Evolutionary conservation across 2,888 invertebrate species (phyloP).

Genomic region (Anoplius nigerrimus): DNA sequence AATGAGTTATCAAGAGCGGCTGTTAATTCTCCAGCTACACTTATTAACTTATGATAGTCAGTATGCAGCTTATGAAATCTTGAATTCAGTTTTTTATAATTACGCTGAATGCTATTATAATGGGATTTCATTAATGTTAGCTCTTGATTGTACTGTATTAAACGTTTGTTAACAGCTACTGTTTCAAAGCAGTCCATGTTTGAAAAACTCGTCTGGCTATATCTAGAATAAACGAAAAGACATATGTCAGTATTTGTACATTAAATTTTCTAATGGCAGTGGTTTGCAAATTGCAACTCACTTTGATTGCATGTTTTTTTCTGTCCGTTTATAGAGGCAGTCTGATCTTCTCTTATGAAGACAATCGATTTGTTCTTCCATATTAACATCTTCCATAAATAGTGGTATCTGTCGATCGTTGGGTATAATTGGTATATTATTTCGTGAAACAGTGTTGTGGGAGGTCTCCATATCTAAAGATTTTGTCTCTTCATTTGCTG

Average conservation of each 20-base stretch:
- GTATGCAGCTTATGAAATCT: constrained; percentile 72
- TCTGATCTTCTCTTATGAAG: too few relatives aligned
- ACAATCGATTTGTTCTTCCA: constrained; percentile 47
- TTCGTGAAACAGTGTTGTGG: constrained; percentile 13
- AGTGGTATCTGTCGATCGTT: constrained; percentile 61
- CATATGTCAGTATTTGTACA: not conserved
- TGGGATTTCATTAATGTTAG: constrained; percentile 58
- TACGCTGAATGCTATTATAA: constrained; percentile 59
- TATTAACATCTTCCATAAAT: constrained; percentile 51
- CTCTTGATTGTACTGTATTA: constrained; percentile 46
- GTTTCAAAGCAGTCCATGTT: constrained; percentile 35
- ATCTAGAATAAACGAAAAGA: constrained; percentile 43
- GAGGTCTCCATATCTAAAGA: not conserved
- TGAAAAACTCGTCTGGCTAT: constrained; percentile 60
- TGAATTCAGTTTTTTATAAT: constrained; percentile 69
- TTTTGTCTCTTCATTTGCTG: constrained; percentile 3
- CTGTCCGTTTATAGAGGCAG: too few relatives aligned
- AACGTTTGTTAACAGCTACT: constrained; percentile 24
- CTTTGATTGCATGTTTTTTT: constrained; percentile 36
- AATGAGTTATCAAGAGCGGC: constrained; percentile 78
- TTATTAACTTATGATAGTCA: constrained; percentile 75
- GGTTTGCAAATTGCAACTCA: constrained; percentile 23
- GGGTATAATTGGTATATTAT: constrained; percentile 43
- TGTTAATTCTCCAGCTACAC: constrained; percentile 79
- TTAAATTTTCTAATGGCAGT: not conserved